phyloP scores from a whole-genome alignment of 2,888 invertebrate genomes.

The Phortica magna region DNA sequence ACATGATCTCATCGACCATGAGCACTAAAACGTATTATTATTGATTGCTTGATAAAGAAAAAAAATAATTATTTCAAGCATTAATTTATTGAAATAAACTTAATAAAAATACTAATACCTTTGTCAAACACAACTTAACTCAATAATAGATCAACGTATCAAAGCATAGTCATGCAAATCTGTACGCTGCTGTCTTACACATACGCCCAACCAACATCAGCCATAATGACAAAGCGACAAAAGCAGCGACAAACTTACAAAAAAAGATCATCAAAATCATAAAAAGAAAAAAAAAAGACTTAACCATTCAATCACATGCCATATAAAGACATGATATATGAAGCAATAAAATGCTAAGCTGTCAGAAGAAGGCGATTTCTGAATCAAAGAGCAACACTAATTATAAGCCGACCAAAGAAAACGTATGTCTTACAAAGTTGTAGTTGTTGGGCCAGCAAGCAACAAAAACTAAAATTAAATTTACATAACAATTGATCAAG shows the following conservation, averaged over 20 bases:
- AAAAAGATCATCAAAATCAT: too few species aligned
- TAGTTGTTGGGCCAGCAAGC: not conserved
- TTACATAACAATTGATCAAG: not conserved
- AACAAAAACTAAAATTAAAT: not conserved
- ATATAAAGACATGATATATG: conserved; percentile 24
- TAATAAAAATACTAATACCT: not conserved
- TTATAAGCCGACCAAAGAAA: not conserved
- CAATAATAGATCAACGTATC: not conserved
- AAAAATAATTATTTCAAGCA: not conserved
- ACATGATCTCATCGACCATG: too few species aligned
- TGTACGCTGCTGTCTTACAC: not conserved
- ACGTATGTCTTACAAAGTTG: too few species aligned
- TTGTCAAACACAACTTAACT: not conserved
- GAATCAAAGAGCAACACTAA: not conserved
- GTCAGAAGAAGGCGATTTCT: not conserved
- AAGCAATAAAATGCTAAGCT: conserved; percentile 7
- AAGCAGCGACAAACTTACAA: not conserved
- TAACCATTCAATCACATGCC: not conserved
- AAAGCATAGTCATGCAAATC: not conserved
- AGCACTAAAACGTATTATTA: too few species aligned
- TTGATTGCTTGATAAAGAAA: too few species aligned
- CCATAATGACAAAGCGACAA: not conserved
- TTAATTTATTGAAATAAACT: not conserved
- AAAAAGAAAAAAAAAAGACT: not conserved
- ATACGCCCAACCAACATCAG: not conserved